Evolutionary conservation across 2,888 invertebrate species (phyloP).

Genomic region (Tipula lateralis): DNA sequence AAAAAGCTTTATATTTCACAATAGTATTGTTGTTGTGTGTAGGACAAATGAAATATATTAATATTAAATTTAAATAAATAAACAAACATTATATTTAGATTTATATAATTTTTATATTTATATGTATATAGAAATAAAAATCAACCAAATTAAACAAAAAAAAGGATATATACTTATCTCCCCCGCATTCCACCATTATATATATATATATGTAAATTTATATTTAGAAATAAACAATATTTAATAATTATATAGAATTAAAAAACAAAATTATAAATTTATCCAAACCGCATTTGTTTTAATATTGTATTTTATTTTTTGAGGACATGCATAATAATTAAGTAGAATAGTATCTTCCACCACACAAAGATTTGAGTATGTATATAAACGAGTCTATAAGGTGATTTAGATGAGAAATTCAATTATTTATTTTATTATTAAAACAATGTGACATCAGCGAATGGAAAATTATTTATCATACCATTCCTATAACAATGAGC

Average conservation of each 20-base stretch:
- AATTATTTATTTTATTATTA: not conserved
- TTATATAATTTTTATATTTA: not conserved
- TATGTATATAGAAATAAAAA: not conserved
- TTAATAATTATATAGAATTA: not conserved
- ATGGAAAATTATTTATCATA: not conserved
- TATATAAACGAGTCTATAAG: not conserved
- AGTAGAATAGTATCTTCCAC: not conserved
- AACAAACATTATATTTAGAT: not conserved
- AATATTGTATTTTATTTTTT: not conserved
- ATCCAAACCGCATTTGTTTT: conserved; percentile 19
- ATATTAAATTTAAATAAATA: not conserved
- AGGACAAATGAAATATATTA: no score
- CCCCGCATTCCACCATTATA: not conserved
- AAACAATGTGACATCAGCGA: no score
- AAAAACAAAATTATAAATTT: not conserved
- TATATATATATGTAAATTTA: not conserved
- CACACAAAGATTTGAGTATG: not conserved
- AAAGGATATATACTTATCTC: conserved; percentile 11
- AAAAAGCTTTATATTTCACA: no score
- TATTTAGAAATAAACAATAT: no score
- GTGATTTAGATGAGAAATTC: not conserved
- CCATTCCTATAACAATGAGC: not conserved
- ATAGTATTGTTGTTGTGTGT: no score
- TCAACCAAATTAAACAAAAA: not conserved
- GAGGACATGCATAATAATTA: conserved; percentile 6